Percentiles rank a stretch among this genome's conserved stretches.
These are phyloP conservation scores for Melanocharis versteri DNA, from an alignment of 2,113 vertebrate genomes.

Conservation along the genomic window DNA sequence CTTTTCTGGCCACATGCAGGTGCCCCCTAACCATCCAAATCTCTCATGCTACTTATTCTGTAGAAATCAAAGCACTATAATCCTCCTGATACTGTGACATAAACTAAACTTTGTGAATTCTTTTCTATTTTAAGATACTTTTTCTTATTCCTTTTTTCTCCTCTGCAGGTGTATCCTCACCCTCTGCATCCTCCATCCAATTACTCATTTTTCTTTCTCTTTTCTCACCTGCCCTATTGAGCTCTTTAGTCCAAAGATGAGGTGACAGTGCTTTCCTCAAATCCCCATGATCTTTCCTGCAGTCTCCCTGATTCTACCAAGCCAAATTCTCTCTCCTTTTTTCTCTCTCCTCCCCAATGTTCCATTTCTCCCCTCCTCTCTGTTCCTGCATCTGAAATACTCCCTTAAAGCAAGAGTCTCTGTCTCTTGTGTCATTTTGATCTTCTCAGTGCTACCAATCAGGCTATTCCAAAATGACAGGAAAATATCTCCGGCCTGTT, in stretches of 20 bases:
- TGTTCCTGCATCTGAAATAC: not conserved
- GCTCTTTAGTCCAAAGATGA: not conserved
- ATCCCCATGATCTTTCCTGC: not conserved
- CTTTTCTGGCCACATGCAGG: not conserved
- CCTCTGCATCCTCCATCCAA: not conserved
- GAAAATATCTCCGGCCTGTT: conserved; percentile 33
- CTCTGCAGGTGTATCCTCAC: not conserved
- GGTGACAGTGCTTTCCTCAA: not conserved
- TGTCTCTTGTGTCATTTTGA: conserved; percentile 43
- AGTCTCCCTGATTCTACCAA: not conserved
- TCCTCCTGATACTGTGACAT: not conserved
- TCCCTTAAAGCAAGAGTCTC: conserved; percentile 30
- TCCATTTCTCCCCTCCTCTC: not conserved
- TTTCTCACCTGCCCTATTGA: not conserved
- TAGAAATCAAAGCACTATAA: not conserved
- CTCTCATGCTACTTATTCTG: fast-evolving
- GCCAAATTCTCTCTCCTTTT: not conserved
- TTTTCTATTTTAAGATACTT: not conserved
- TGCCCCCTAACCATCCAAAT: not conserved
- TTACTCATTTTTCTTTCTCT: not conserved
- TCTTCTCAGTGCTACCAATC: not conserved
- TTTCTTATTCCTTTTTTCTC: not conserved
- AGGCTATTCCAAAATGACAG: conserved; percentile 41
- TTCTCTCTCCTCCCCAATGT: not conserved
- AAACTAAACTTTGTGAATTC: not conserved